A percentile compares a stretch with the other conserved stretches of the same genome.
Evolutionary conservation across 1,140 invertebrate species (phyloP).

Genomic region (Nasonia vitripennis): DNA sequence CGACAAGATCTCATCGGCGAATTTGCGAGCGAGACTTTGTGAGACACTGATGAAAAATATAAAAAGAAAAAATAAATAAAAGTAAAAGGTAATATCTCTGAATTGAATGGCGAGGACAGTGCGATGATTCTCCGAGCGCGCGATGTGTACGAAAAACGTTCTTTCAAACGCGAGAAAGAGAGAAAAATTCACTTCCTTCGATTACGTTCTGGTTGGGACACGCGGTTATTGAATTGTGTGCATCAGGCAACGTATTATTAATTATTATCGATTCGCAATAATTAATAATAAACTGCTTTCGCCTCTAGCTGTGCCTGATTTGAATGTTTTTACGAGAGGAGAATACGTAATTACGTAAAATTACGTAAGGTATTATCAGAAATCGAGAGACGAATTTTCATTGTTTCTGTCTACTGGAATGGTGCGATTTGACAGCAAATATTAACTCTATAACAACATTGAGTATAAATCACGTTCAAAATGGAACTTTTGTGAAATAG

Average conservation of each 20-base stretch:
- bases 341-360: too few species aligned
- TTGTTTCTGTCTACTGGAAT: too few species aligned
- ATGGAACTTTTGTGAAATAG: not conserved
- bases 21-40: not conserved
- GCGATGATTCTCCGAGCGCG: constrained; percentile 47
- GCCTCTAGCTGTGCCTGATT: not conserved
- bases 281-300: not conserved
- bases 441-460: too few species aligned
- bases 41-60: not conserved
- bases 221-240: not conserved
- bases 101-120: constrained; percentile 44
- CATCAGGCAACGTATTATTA: constrained; percentile 18
- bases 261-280: constrained; percentile 9
- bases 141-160: constrained; percentile 14
- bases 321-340: not conserved
- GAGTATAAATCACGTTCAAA: not conserved
- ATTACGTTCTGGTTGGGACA: not conserved
- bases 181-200: constrained; percentile 24
- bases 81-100: not conserved
- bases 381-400: too few species aligned
- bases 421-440: too few species aligned
- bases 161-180: constrained; percentile 26
- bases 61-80: constrained; percentile 12
- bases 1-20: constrained; percentile 32
- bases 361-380: too few species aligned